phyloP scores from a whole-genome alignment of 2,888 invertebrate species.

The Catocala fraxini region DNA sequence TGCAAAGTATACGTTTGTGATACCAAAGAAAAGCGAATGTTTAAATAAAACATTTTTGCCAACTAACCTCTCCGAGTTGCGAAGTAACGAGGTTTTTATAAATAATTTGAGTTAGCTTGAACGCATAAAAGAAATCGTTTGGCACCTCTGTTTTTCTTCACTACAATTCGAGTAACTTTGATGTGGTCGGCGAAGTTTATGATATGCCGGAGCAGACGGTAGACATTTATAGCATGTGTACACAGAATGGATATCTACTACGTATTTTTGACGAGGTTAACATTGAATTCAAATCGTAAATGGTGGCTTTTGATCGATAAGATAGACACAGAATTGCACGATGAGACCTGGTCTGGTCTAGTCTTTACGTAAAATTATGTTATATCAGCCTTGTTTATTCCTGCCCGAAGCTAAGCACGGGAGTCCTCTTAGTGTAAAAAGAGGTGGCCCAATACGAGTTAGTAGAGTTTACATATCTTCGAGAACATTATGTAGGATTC shows the following conservation, averaged over 20 bases:
- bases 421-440: too few species aligned
- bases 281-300: not conserved
- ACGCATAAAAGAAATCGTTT: slow-evolving; percentile 37
- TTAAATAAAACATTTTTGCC: not conserved
- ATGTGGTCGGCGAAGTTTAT: slow-evolving; percentile 46
- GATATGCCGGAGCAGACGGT: slow-evolving; percentile 25
- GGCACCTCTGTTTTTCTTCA: slow-evolving; percentile 33
- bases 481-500: too few species aligned
- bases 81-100: slow-evolving; percentile 6
- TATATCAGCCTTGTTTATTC: too few species aligned
- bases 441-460: too few species aligned
- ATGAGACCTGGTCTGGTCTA: too few species aligned
- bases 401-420: too few species aligned
- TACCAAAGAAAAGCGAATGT: not conserved
- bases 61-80: not conserved
- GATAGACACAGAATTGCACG: too few species aligned
- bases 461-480: too few species aligned
- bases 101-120: slow-evolving; percentile 25
- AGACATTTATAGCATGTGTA: slow-evolving; percentile 35
- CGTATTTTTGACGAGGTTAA: slow-evolving; percentile 8
- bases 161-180: slow-evolving; percentile 47
- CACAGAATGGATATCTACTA: slow-evolving; percentile 17
- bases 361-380: too few species aligned
- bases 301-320: too few species aligned
- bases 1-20: not conserved